These are phyloP conservation scores for Dryobates pubescens DNA, from an alignment of 2,797 vertebrate species.

Conservation along the genomic window DNA sequence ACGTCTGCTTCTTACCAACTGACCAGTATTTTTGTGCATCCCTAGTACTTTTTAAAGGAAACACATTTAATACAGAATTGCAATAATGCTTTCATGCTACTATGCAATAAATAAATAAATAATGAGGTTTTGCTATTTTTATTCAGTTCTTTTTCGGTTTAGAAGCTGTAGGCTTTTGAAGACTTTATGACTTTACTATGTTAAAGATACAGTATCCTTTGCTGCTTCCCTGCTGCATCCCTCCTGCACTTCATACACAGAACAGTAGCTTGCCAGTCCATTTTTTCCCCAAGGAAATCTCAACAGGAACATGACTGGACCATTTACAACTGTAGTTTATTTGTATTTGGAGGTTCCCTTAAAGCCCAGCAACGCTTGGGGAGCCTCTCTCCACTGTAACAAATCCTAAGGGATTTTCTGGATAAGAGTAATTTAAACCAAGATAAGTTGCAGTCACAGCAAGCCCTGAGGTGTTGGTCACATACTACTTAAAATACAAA, in stretches of 20 bases:
- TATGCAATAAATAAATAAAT: not conserved
- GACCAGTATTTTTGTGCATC: not conserved
- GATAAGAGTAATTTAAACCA: not conserved
- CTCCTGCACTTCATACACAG: not conserved
- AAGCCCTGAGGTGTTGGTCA: not conserved
- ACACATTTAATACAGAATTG: slow-evolving; percentile 62
- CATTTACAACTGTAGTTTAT: not conserved
- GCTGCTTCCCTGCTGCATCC: not conserved
- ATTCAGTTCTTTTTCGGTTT: not conserved
- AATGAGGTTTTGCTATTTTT: slow-evolving; percentile 74
- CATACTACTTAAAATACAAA: not conserved
- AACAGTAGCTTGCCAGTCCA: not conserved
- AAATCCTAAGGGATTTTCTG: not conserved
- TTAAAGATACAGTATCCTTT: slow-evolving; percentile 76
- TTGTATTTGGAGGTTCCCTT: not conserved
- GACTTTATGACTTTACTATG: not conserved
- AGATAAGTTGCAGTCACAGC: not conserved
- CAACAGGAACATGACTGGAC: not conserved
- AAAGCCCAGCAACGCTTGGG: not conserved
- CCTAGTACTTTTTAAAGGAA: slow-evolving; percentile 10
- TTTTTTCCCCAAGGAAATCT: not conserved
- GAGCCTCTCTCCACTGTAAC: not conserved
- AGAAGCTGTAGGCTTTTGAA: slow-evolving; percentile 37
- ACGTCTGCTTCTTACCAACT: not conserved
- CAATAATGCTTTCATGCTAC: slow-evolving; percentile 19